These are phyloP conservation scores for Circus cinereus DNA, from an alignment of 2,797 vertebrate genomes.

Conservation along the genomic window DNA sequence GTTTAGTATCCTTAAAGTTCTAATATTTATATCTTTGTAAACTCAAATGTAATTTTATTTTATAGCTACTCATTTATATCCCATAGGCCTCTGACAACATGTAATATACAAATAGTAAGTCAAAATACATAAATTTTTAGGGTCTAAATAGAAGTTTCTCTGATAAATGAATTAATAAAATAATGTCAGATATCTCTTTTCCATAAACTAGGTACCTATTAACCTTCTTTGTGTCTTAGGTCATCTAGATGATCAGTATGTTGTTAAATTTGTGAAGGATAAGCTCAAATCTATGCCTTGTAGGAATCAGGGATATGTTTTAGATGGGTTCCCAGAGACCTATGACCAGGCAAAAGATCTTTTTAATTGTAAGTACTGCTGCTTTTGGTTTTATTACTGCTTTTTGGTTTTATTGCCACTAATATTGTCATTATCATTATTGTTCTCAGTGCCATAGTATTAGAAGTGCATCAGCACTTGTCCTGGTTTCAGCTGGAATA, in stretches of 20 bases:
- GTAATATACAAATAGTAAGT: not conserved
- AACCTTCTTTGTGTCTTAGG: constrained; percentile 68
- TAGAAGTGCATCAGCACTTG: not conserved
- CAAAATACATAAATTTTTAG: not conserved
- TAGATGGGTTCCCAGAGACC: constrained; percentile 88
- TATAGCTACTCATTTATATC: not conserved
- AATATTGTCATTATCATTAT: not conserved
- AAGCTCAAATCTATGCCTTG: constrained; percentile 88
- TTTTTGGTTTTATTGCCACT: not conserved
- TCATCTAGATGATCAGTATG: constrained; percentile 77
- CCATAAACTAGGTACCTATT: not conserved
- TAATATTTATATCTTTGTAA: not conserved
- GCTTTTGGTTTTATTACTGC: not conserved
- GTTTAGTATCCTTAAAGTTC: not conserved
- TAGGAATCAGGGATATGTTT: constrained; percentile 90
- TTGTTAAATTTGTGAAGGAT: constrained; percentile 81
- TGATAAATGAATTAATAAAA: not conserved
- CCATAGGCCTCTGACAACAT: not conserved
- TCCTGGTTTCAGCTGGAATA: too few relatives aligned
- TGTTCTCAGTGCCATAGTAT: not conserved
- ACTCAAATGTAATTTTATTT: not conserved
- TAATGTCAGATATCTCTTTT: not conserved
- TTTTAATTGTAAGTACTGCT: constrained; percentile 79
- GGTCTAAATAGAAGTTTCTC: not conserved
- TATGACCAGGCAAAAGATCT: constrained; percentile 85